These are phyloP conservation scores for Narcine bancroftii DNA, from an alignment of 2,113 vertebrate genomes.

Conservation along the genomic window DNA sequence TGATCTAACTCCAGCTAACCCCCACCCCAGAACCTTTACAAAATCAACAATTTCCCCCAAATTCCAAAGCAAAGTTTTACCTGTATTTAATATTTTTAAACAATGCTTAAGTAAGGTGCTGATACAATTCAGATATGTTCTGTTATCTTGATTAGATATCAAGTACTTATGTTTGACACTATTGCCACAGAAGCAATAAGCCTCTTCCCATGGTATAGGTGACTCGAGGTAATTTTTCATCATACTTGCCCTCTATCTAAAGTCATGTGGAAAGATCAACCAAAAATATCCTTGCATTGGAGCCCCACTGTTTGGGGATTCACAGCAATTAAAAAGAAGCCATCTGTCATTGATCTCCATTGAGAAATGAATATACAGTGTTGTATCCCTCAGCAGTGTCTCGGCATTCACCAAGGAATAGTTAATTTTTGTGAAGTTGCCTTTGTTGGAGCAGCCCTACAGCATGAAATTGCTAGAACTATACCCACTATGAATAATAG, in stretches of 20 bases:
- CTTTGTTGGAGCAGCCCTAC: background rate
- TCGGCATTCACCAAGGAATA: background rate
- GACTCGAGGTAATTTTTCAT: background rate
- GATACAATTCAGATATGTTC: background rate
- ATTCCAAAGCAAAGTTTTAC: background rate
- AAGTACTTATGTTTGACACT: background rate
- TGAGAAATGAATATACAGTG: background rate
- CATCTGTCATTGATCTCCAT: background rate
- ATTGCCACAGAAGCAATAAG: background rate
- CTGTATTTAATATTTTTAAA: background rate
- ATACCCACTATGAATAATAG: background rate
- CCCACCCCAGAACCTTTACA: background rate
- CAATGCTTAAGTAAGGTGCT: background rate
- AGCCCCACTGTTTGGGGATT: background rate
- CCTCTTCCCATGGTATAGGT: background rate
- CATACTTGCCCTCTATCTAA: background rate
- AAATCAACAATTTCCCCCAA: background rate
- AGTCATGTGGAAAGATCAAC: background rate
- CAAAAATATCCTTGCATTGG: background rate
- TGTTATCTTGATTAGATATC: background rate
- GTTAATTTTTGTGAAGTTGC: background rate
- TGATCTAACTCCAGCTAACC: background rate
- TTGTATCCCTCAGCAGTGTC: background rate
- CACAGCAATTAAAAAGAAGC: background rate
- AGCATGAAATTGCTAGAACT: background rate